Evolutionary conservation across 1,140 invertebrate species (phyloP), one percentile per base, ranked within the genome.

Genomic region (Leguminivora glycinivorella): DNA sequence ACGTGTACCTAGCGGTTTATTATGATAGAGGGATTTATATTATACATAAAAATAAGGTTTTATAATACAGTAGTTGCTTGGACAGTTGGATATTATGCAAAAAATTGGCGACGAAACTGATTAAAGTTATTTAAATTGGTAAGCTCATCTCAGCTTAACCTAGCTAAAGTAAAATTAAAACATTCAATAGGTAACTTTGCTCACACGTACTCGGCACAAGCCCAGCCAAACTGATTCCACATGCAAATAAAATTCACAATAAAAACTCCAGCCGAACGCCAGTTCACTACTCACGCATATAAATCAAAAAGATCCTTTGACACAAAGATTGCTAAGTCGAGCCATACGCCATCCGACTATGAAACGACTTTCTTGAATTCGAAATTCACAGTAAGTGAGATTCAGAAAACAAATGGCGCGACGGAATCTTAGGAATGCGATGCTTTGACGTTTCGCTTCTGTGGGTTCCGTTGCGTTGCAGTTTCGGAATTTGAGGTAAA

Each of bases 401-500:
- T 73, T 80, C 79, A 72, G 77, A 83, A 83, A 85, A 84, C 83
- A 88, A 83, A 83, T 82, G 78, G 75, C 80, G 71, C 72, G 71
- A 69, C 72, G 81, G 78, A 73, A 83, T 81, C 75, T 72, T 40
- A 63, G 63, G 73, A 73, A 76, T 74, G 76, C 77, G 73, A 83
- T 78, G 82, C 82, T 84, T 86, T 86, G 83, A 84, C 81, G 79
- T 75, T 80, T 73, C 73, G 72, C 70, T 52, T 52, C 47, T 25
- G 26, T 29, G 58, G 25, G 25, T 58, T 26, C 2, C 56, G 25
- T 25, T 58, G 25, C 26, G 58, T 29, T 63, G 58, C 58, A 29
- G 26, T 63, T 29, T 10, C 12, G 58, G 26, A 58, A 58, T 58
- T 25, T 58, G 58, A 29, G 58, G 26, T 63, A 63, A 17, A 63